A percentile compares a stretch with the other conserved stretches of the same genome.
phyloP scores from a whole-genome alignment of 2,113 vertebrate species.

The Romanogobio albipinnatus region DNA sequence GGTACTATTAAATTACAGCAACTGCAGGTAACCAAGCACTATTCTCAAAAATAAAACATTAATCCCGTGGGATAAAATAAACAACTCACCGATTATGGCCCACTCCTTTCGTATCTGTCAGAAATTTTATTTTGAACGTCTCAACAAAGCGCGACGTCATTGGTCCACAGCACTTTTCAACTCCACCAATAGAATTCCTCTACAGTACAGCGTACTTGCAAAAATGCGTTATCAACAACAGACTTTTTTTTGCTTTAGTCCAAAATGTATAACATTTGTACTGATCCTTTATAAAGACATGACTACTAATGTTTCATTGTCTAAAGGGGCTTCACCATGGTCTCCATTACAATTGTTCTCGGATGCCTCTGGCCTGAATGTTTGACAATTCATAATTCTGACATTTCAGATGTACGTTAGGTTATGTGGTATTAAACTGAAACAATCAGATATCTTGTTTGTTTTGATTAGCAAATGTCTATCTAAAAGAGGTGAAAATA shows the following conservation, averaged over 20 bases:
- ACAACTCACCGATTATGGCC: conserved; percentile 68
- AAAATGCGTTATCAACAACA: background rate
- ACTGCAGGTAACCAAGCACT: background rate
- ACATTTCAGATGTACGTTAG: too few relatives aligned
- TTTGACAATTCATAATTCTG: too few relatives aligned
- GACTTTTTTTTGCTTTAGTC: too few relatives aligned
- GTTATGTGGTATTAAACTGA: too few relatives aligned
- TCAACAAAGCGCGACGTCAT: conserved; percentile 65
- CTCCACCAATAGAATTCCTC: conserved; percentile 65
- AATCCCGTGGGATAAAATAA: conserved; percentile 8
- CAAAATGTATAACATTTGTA: too few relatives aligned
- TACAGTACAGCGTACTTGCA: conserved; percentile 21
- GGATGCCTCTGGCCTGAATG: too few relatives aligned
- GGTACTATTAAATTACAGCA: background rate
- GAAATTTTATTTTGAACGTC: conserved; percentile 59
- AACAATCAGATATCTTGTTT: too few relatives aligned
- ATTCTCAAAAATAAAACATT: background rate
- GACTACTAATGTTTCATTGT: too few relatives aligned
- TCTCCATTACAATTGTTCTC: too few relatives aligned
- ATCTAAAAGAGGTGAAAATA: background rate
- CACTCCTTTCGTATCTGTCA: conserved; percentile 45
- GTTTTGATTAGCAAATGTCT: background rate
- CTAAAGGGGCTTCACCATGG: too few relatives aligned
- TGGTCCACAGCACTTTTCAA: conserved; percentile 54
- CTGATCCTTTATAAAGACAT: too few relatives aligned